A percentile compares a stretch with the other conserved stretches of the same genome.
Evolutionary conservation across 2,113 vertebrate species (phyloP).

Genomic region (human): DNA sequence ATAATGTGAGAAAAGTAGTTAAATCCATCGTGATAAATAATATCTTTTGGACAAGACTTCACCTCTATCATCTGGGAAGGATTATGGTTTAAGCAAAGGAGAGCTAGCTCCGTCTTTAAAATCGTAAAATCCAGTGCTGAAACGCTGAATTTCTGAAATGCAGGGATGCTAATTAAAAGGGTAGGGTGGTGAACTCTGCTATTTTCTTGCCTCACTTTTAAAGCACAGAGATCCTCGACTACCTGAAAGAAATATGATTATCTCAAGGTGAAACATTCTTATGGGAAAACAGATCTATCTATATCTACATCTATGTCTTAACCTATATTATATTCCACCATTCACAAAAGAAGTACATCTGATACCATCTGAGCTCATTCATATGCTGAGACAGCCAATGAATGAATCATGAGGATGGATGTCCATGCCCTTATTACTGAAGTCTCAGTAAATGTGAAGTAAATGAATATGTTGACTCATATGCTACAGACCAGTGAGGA

Average conservation of each 20-base stretch:
- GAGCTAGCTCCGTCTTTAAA: background rate
- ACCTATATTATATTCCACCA: too few species aligned
- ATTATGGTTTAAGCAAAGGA: slow-evolving; percentile 29
- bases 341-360: background rate
- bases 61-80: slow-evolving; percentile 19
- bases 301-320: background rate
- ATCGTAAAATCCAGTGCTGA: background rate
- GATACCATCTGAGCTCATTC: background rate
- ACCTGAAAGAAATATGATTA: background rate
- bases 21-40: slow-evolving; percentile 25
- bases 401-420: background rate
- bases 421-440: fast-evolving
- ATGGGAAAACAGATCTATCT: background rate
- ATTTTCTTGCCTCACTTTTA: background rate
- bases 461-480: background rate
- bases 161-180: background rate
- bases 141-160: background rate
- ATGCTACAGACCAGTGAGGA: background rate
- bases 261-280: background rate
- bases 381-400: too few species aligned
- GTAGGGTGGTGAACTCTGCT: too few species aligned
- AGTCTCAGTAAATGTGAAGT: background rate
- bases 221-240: background rate
- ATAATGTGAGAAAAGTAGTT: background rate
- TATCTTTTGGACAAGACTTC: slow-evolving; percentile 65